phyloP scores from a whole-genome alignment of 2,797 vertebrate species.

The Xenentodon cancila region DNA sequence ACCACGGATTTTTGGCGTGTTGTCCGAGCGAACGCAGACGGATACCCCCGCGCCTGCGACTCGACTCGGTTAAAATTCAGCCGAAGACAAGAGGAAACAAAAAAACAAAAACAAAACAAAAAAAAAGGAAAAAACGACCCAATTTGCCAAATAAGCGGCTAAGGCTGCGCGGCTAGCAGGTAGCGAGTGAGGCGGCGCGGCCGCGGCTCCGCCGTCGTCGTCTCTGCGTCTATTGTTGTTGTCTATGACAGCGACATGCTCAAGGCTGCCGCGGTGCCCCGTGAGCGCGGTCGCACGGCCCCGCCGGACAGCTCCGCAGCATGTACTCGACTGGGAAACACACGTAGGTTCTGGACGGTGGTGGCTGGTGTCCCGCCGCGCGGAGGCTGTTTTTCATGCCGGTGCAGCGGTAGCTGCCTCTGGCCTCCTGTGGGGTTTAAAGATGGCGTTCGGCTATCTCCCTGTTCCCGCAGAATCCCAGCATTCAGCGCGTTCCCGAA shows the following conservation, averaged over 20 bases:
- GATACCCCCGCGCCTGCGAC: conserved; percentile 6
- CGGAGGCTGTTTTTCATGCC: conserved; percentile 70
- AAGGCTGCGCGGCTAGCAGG: conserved; percentile 39
- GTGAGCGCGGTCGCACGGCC: conserved; percentile 35
- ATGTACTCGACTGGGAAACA: conserved; percentile 30
- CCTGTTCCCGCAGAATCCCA: conserved; percentile 82
- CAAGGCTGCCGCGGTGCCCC: conserved; percentile 36
- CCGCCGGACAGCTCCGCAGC: conserved; percentile 27
- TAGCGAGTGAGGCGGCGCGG: conserved; percentile 53
- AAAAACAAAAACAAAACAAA: too few species aligned
- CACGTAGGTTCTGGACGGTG: conserved; percentile 29
- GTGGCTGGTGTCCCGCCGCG: conserved; percentile 56
- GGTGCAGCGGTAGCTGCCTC: conserved; percentile 65
- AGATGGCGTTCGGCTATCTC: conserved; percentile 81
- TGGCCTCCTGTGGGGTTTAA: conserved; percentile 86
- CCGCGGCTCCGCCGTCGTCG: conserved; percentile 76
- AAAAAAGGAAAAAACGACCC: conserved; percentile 25
- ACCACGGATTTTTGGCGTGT: too few species aligned
- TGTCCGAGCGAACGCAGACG: neutral
- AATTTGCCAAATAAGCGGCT: conserved; percentile 49
- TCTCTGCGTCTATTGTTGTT: conserved; percentile 82
- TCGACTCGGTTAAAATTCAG: conserved; percentile 33
- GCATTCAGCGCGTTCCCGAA: conserved; percentile 68
- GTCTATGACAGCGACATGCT: conserved; percentile 61
- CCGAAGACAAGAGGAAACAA: too few species aligned